Evolutionary conservation across 2,888 invertebrate species (phyloP).

Genomic region (Calameuta idolon): DNA sequence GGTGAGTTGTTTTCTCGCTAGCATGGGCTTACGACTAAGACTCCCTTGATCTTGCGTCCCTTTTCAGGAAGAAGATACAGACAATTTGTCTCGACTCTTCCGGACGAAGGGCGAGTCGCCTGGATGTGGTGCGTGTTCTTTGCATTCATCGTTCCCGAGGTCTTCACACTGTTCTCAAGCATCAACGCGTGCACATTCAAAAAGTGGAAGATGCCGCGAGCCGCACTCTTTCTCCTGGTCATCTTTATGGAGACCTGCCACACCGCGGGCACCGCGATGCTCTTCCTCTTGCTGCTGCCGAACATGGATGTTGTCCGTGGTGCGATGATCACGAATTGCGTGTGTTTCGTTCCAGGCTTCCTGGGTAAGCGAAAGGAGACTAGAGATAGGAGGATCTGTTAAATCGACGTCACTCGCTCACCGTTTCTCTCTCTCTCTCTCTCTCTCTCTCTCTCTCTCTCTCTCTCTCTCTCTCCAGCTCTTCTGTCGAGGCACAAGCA

Average conservation of each 20-base stretch:
- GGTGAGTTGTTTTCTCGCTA: conserved; percentile 53
- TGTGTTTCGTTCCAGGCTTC: conserved; percentile 85
- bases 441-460: too few relatives aligned
- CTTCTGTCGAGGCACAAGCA: conserved; percentile 33
- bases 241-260: conserved; percentile 83
- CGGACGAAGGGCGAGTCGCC: conserved; percentile 75
- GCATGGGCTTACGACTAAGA: too few relatives aligned
- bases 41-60: too few relatives aligned
- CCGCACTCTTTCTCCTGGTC: conserved; percentile 72
- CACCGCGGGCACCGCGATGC: conserved; percentile 80
- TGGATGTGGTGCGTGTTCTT: conserved; percentile 87
- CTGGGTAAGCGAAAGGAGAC: conserved; percentile 70
- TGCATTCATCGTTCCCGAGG: conserved; percentile 82
- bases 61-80: conserved; percentile 71
- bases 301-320: conserved; percentile 85
- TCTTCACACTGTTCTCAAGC: conserved; percentile 79
- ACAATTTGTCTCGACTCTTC: conserved; percentile 73
- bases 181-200: conserved; percentile 81
- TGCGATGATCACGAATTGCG: conserved; percentile 85
- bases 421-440: too few relatives aligned
- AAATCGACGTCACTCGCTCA: too few relatives aligned
- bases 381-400: too few relatives aligned
- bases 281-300: conserved; percentile 83
- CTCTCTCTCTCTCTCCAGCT: conserved; percentile 22
- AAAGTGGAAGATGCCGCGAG: conserved; percentile 72